A percentile compares a stretch with the other conserved stretches of the same genome.
Conservation (phyloP, 2,888 invertebrate species). For the Xestia ashworthii region DNA sequence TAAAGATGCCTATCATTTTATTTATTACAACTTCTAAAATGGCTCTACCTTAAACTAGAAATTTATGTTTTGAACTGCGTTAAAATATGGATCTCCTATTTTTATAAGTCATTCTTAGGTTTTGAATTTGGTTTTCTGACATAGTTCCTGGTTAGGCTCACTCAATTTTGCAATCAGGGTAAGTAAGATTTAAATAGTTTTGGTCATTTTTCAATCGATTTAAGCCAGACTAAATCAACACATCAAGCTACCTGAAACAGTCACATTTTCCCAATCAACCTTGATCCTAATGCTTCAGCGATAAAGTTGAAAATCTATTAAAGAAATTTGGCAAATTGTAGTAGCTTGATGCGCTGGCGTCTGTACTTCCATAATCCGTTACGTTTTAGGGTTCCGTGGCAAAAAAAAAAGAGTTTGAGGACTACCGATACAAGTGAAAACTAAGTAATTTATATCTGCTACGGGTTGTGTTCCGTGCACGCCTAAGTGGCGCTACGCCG, state of each 20-base stretch:
- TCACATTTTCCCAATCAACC: no score
- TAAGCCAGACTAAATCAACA: neutral
- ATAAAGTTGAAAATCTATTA: no score
- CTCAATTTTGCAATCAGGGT: neutral
- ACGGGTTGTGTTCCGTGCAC: no score
- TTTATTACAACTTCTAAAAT: conserved; percentile 12
- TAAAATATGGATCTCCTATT: neutral
- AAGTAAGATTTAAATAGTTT: neutral
- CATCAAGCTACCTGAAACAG: no score
- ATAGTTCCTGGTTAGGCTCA: neutral
- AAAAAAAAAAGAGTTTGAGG: no score
- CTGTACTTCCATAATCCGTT: neutral
- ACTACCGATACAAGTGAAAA: no score
- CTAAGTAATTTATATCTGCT: no score
- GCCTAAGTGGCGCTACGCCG: no score
- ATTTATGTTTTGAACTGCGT: neutral
- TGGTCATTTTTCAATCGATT: conserved; percentile 6
- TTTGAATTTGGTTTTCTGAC: conserved; percentile 4
- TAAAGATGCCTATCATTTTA: neutral
- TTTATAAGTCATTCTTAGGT: neutral
- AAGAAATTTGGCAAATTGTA: no score
- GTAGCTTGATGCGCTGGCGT: no score
- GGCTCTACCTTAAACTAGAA: conserved; percentile 13
- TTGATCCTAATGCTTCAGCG: no score
- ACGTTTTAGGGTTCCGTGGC: neutral